Conservation (phyloP, 2,888 invertebrate genomes). For the Agriopis marginaria region DNA sequence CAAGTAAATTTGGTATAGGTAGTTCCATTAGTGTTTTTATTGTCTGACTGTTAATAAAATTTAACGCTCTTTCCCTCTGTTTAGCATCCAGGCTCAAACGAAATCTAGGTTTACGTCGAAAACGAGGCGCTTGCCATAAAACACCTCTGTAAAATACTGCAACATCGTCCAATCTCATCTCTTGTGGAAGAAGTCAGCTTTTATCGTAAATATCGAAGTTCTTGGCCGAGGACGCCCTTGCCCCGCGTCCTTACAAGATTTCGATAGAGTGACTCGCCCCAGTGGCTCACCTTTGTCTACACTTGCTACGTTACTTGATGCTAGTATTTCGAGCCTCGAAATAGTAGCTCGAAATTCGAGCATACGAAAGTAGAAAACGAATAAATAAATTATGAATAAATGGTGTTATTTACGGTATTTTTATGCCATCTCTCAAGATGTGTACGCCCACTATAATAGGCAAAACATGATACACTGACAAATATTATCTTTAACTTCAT, state of each 20-base stretch:
- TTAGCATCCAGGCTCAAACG: not conserved
- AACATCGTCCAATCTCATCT: not conserved
- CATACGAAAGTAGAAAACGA: no score
- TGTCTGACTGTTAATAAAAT: no score
- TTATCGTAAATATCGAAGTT: slow-evolving; percentile 13
- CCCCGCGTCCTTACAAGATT: not conserved
- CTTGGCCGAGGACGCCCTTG: slow-evolving; percentile 10
- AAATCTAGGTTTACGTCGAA: slow-evolving; percentile 12
- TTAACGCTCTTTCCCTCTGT: no score
- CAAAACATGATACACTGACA: no score
- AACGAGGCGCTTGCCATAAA: slow-evolving; percentile 6
- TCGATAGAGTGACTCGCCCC: slow-evolving; percentile 1
- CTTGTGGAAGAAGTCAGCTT: not conserved
- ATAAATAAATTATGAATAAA: no score
- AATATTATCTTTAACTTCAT: no score
- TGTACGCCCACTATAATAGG: no score
- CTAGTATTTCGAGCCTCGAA: not conserved
- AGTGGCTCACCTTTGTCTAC: not conserved
- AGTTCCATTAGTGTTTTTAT: no score
- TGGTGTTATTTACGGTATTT: no score
- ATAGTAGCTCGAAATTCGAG: not conserved
- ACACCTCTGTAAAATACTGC: not conserved
- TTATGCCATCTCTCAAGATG: no score
- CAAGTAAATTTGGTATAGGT: no score
- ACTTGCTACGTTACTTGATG: slow-evolving; percentile 2